phyloP scores from a whole-genome alignment of 2,888 invertebrate species.

The Yponomeuta plumbellus region DNA sequence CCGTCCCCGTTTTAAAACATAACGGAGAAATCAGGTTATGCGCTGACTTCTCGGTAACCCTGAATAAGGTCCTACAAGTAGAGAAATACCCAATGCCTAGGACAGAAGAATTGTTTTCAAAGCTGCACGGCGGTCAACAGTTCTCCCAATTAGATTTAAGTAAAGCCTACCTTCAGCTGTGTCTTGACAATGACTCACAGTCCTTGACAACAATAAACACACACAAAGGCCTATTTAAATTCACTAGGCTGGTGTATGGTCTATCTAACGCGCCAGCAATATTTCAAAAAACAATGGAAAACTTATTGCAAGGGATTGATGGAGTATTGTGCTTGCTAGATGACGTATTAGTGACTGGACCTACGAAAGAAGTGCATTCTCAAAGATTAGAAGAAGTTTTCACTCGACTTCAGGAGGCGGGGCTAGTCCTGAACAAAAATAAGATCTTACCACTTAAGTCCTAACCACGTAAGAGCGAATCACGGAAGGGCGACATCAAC shows the following conservation, averaged over 20 bases:
- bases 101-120: conserved; percentile 6
- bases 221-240: conserved; percentile 3
- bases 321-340: neutral
- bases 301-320: neutral
- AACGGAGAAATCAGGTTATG: neutral
- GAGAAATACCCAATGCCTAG: conserved; percentile 7
- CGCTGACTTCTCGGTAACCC: neutral
- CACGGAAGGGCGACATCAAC: too few species aligned
- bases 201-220: neutral
- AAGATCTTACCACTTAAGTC: too few species aligned
- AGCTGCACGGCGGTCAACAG: neutral
- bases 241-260: neutral
- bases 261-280: neutral
- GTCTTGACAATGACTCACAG: neutral
- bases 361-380: neutral
- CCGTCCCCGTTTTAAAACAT: neutral
- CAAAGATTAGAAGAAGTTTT: conserved; percentile 22
- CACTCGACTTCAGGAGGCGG: conserved; percentile 19
- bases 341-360: neutral
- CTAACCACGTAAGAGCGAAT: too few species aligned
- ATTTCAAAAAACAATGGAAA: too few species aligned
- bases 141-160: neutral
- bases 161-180: neutral
- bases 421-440: conserved; percentile 2
- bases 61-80: neutral